Base-by-base conservation (phyloP, 2,888 invertebrate genomes). In the Phania funesta region DNA sequence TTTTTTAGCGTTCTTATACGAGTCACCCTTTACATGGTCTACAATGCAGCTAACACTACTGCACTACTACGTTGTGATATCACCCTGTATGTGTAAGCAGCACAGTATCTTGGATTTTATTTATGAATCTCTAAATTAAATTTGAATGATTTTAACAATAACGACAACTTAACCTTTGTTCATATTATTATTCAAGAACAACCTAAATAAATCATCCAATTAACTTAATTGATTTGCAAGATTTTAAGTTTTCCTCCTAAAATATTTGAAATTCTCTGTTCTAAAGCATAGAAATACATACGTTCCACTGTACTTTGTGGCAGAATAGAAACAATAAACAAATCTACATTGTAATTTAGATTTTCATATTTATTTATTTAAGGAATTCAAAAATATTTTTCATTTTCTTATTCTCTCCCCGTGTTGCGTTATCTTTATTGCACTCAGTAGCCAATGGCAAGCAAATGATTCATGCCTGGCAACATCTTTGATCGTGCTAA, bases 381-480 rank as follows among this genome's bases (percentile, higher is more conserved):
- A 54, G 20, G 44, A 70, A 71, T 65, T 58, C 50, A 29, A 54
- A 65, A 75, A 67, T 38, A 67, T 41, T 52, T 68, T 52, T 68
- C 4, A 1, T 32, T 8, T 44, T 48, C 13, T 46, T 9, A 32
- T 50, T 7, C 56, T n/a, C 38, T 52, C 9, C 22, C 7, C 32
- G 32, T 32, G 7, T 13, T 54, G 35, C 35, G 44, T 35, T 5
- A 16, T 48, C 54, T 54, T 62, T 46, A 60, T 58, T 65, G 58
- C 58, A 38, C 65, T 35, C 26, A 26, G 32, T 35, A 20, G 26
- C 60, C 38, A 60, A n/a, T 22, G 35, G 52, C 68, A 60, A 56
- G 22, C 62, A 58, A 62, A 58, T 80, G 80, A 80, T 80, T 80
- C 80, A 80, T 80, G 56, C 26, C 62, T 75, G 74, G 67, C 46